Percentiles rank a stretch among this genome's conserved stretches.
Evolutionary conservation across 1,140 invertebrate genomes (phyloP).

Genomic region (Papilio xuthus): DNA sequence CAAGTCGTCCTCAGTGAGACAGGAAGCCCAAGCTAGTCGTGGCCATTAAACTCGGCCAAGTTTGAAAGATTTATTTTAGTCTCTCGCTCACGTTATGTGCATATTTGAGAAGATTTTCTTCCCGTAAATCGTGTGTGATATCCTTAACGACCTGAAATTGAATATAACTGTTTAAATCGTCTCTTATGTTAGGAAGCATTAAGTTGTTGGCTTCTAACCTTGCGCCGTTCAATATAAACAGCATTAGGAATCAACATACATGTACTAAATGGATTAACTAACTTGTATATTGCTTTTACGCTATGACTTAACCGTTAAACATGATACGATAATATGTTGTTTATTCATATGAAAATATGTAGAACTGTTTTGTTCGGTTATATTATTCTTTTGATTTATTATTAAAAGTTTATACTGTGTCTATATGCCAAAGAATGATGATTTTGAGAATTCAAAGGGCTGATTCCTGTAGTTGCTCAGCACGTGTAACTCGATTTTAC

Average conservation of each 20-base stretch:
- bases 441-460: too few species aligned
- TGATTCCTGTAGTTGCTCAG: too few species aligned
- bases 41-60: conserved; percentile 12
- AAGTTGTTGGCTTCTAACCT: conserved; percentile 16
- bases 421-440: too few species aligned
- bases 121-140: conserved; percentile 3
- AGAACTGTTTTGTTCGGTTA: not conserved
- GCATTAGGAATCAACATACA: conserved; percentile 15
- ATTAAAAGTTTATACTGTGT: too few species aligned
- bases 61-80: conserved; percentile 25
- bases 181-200: not conserved
- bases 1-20: not conserved
- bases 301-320: not conserved
- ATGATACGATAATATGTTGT: not conserved
- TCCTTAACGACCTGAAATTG: conserved; percentile 1
- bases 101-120: conserved; percentile 6
- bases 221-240: conserved; percentile 5
- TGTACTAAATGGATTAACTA: conserved; percentile 19
- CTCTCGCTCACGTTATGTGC: conserved; percentile 4
- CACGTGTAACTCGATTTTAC: too few species aligned
- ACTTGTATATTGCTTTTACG: not conserved
- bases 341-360: not conserved
- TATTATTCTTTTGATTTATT: too few species aligned
- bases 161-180: not conserved
- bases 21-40: not conserved